A percentile compares a stretch with the other conserved stretches of the same genome.
These are phyloP conservation scores for Perca flavescens DNA, from an alignment of 2,113 vertebrate genomes.

Conservation along the genomic window DNA sequence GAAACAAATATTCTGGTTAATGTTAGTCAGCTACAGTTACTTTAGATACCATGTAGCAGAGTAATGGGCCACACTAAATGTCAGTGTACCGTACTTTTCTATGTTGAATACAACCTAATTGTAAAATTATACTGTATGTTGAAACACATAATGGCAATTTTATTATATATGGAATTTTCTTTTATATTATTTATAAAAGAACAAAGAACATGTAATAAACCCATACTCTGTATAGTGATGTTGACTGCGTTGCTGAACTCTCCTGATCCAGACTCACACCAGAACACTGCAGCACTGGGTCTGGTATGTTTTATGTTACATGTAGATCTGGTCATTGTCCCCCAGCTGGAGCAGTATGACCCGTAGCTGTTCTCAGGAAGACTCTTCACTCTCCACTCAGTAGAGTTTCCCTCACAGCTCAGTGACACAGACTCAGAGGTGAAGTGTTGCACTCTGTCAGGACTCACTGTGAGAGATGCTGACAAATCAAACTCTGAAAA, in stretches of 20 bases:
- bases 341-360: fast-evolving
- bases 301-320: fast-evolving
- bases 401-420: constrained; percentile 36
- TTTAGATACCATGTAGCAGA: too few species aligned
- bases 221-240: constrained; percentile 20
- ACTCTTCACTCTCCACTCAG: constrained; percentile 35
- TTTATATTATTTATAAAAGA: neutral
- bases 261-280: neutral
- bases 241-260: constrained; percentile 39
- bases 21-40: neutral
- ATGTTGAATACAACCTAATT: too few species aligned
- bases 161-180: too few species aligned
- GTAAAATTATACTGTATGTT: too few species aligned
- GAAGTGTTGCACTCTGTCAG: constrained; percentile 54
- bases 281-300: neutral
- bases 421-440: neutral
- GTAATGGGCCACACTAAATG: neutral
- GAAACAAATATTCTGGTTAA: neutral
- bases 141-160: too few species aligned
- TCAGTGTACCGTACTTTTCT: neutral
- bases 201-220: neutral
- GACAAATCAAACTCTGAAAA: constrained; percentile 11
- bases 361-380: fast-evolving
- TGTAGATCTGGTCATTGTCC: neutral
- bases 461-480: constrained; percentile 28